phyloP scores from a whole-genome alignment of 1,140 invertebrate species.

The Hormaphis cornu region DNA sequence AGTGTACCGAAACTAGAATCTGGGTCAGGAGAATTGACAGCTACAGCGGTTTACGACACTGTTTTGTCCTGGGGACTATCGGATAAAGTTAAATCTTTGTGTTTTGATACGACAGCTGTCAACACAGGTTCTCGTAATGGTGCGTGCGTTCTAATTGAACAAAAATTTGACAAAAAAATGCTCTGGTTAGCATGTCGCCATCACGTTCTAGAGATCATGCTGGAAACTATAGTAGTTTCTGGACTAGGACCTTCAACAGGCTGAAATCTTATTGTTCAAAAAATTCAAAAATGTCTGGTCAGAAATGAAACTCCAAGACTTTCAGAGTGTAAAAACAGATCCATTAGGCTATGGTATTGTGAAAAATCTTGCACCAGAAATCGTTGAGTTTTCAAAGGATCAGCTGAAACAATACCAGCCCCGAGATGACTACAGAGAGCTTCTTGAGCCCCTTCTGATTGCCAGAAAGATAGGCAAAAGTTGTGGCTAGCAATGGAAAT shows the following conservation, averaged over 20 bases:
- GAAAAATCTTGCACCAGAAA: too few relatives aligned
- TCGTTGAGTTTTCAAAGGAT: too few relatives aligned
- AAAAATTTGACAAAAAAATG: conserved; percentile 5
- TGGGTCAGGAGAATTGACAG: not conserved
- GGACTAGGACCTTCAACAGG: not conserved
- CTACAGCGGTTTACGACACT: conserved; percentile 2
- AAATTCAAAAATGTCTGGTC: not conserved
- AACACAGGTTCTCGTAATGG: conserved; percentile 8
- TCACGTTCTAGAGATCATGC: conserved; percentile 4
- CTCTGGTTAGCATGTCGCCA: conserved; percentile 14
- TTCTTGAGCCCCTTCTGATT: too few relatives aligned
- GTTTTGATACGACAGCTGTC: conserved; percentile 24
- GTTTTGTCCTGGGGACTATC: not conserved
- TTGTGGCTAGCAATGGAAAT: too few relatives aligned
- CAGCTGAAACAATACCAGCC: too few relatives aligned
- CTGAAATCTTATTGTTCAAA: not conserved
- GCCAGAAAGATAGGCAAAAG: too few relatives aligned
- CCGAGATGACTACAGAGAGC: too few relatives aligned
- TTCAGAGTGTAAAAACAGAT: too few relatives aligned
- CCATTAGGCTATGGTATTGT: too few relatives aligned
- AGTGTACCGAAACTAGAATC: not conserved
- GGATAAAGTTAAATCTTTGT: conserved; percentile 7
- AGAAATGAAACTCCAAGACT: too few relatives aligned
- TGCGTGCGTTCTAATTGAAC: conserved; percentile 18
- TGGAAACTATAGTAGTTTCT: not conserved